Evolutionary conservation across 2,797 vertebrate genomes (phyloP).

Genomic region (Loris lydekkerianus): DNA sequence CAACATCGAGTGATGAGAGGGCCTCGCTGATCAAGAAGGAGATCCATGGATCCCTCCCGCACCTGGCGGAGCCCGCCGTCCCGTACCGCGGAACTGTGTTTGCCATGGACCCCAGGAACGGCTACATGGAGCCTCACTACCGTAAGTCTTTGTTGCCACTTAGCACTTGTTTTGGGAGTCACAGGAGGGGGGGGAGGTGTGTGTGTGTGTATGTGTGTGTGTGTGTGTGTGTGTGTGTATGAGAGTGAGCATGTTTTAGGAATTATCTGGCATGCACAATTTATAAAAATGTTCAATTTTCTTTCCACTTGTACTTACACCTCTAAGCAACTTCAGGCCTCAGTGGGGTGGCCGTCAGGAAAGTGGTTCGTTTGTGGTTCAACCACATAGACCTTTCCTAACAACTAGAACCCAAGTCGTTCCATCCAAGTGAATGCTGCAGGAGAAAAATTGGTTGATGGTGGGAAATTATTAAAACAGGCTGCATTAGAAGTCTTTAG

Average conservation of each 20-base stretch:
- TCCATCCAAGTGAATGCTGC: slow-evolving; percentile 52
- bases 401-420: slow-evolving; percentile 61
- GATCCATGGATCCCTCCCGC: slow-evolving; percentile 95
- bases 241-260: not conserved
- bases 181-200: not conserved
- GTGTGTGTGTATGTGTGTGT: no score
- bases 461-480: not conserved
- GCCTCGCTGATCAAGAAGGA: slow-evolving; percentile 98
- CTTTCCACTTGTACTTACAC: not conserved
- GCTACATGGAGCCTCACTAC: slow-evolving; percentile 97
- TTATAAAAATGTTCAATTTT: not conserved
- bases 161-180: not conserved
- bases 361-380: slow-evolving; percentile 78
- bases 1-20: slow-evolving; percentile 97
- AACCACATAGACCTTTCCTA: slow-evolving; percentile 63
- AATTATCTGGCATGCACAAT: not conserved
- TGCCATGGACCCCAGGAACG: slow-evolving; percentile 96
- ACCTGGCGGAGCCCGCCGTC: slow-evolving; percentile 94
- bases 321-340: slow-evolving; percentile 44
- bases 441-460: not conserved
- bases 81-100: slow-evolving; percentile 96
- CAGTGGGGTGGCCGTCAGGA: slow-evolving; percentile 60
- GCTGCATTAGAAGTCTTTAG: not conserved
- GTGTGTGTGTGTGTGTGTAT: not conserved
- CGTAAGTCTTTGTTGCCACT: slow-evolving; percentile 89